Percentiles rank a stretch among this genome's conserved stretches.
Conservation (phyloP, 2,113 vertebrate genomes). For the Chaenogobius annularis region DNA sequence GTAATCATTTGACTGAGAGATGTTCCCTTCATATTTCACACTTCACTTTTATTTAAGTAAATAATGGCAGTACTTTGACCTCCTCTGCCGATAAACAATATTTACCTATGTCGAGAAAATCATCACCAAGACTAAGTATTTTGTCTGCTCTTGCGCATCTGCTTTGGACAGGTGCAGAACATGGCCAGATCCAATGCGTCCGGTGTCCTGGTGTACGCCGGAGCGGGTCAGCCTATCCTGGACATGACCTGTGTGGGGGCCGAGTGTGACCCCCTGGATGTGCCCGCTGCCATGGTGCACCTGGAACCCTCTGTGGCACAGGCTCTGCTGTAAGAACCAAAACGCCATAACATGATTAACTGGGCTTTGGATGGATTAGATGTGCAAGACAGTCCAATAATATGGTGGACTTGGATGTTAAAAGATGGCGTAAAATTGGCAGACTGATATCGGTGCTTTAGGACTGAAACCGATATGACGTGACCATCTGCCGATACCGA, state of each 20-base stretch:
- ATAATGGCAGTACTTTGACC: no score
- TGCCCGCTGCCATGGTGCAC: slow-evolving; percentile 81
- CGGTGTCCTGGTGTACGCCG: slow-evolving; percentile 75
- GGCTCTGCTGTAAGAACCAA: slow-evolving; percentile 61
- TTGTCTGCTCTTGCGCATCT: neutral
- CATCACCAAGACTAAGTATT: neutral
- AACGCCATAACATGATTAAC: neutral
- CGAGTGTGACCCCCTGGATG: slow-evolving; percentile 67
- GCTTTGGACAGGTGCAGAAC: slow-evolving; percentile 62
- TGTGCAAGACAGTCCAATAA: neutral
- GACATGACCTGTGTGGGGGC: slow-evolving; percentile 77
- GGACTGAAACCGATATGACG: no score
- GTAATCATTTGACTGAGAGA: no score
- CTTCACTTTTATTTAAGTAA: no score
- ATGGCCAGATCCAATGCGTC: slow-evolving; percentile 75
- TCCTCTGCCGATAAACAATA: no score
- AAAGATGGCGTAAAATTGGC: no score
- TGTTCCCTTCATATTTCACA: no score
- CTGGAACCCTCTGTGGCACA: slow-evolving; percentile 55
- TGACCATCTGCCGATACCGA: no score
- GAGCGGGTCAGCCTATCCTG: slow-evolving; percentile 69
- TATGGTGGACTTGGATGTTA: neutral
- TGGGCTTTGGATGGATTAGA: neutral
- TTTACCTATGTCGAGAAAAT: no score
- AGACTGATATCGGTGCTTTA: no score